Percentiles rank a stretch among this genome's conserved stretches.
phyloP scores from a whole-genome alignment of 1,140 invertebrate species.

The Oncopodura yosiiana region DNA sequence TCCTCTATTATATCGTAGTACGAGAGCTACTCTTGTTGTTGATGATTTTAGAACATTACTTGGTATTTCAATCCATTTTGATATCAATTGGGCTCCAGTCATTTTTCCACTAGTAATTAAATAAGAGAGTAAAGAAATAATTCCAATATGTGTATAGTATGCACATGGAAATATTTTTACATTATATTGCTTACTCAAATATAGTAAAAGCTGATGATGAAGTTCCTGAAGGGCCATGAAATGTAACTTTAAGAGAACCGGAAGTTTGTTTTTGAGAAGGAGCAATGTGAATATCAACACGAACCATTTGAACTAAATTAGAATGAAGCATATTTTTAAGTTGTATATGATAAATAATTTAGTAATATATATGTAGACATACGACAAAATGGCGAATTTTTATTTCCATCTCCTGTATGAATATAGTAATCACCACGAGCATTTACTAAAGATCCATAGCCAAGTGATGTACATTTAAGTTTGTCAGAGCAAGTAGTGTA shows the following conservation, averaged over 20 bases:
- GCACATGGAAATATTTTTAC: neutral
- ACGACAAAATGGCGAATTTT: slow-evolving; percentile 17
- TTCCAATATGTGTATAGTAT: neutral
- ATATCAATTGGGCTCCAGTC: slow-evolving; percentile 11
- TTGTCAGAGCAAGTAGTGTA: slow-evolving; percentile 7
- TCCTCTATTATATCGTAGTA: slow-evolving; percentile 19
- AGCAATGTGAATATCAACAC: slow-evolving; percentile 13
- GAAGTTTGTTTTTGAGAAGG: slow-evolving; percentile 11
- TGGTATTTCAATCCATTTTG: slow-evolving; percentile 24
- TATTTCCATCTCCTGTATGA: slow-evolving; percentile 14
- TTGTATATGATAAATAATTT: neutral
- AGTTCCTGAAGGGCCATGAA: slow-evolving; percentile 7
- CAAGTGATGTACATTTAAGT: slow-evolving; percentile 15
- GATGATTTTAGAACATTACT: neutral
- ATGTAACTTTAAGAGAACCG: slow-evolving; percentile 11
- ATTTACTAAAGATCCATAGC: neutral
- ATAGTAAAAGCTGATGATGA: slow-evolving; percentile 5
- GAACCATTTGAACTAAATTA: slow-evolving; percentile 13
- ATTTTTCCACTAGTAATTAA: slow-evolving; percentile 17
- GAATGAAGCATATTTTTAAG: neutral
- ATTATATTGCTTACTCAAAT: slow-evolving; percentile 8
- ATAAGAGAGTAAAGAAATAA: neutral
- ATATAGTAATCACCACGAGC: slow-evolving; percentile 19
- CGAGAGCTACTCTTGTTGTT: slow-evolving; percentile 9
- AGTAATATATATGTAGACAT: neutral